Conservation (phyloP, 1,140 invertebrate genomes). For the Scylla paramamosain region DNA sequence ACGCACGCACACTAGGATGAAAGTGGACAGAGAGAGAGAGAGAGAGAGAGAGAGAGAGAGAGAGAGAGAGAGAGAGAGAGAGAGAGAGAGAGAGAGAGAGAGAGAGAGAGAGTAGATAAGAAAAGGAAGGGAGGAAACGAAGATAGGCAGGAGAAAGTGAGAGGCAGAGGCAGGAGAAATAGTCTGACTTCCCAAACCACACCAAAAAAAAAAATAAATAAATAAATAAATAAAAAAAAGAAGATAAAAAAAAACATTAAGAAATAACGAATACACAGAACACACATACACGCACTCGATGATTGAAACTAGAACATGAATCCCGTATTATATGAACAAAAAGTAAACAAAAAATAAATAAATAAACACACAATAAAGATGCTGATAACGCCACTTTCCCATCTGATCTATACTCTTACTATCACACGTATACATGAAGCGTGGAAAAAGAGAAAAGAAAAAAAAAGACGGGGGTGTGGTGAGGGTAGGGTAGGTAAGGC, state of each 20-base stretch:
- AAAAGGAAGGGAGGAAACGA: background rate
- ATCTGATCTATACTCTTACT: no score
- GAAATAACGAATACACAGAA: no score
- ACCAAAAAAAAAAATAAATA: background rate
- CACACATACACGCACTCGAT: no score
- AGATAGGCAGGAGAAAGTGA: background rate
- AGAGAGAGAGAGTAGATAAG: background rate
- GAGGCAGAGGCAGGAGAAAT: background rate
- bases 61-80: slow-evolving; percentile 20
- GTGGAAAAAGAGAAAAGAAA: background rate
- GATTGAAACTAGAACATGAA: no score
- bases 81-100: slow-evolving; percentile 20
- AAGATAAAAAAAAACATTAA: background rate
- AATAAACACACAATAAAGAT: no score
- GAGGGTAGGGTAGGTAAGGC: background rate
- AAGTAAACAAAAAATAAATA: no score
- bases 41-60: slow-evolving; percentile 20
- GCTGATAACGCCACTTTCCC: no score
- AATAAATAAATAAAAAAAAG: background rate
- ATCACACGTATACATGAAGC: no score
- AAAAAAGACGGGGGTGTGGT: background rate
- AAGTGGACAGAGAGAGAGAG: background rate
- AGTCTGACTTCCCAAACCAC: background rate
- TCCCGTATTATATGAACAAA: no score
- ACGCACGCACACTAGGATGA: background rate